phyloP scores from a whole-genome alignment of 2,888 invertebrate genomes.

The Troides helena region DNA sequence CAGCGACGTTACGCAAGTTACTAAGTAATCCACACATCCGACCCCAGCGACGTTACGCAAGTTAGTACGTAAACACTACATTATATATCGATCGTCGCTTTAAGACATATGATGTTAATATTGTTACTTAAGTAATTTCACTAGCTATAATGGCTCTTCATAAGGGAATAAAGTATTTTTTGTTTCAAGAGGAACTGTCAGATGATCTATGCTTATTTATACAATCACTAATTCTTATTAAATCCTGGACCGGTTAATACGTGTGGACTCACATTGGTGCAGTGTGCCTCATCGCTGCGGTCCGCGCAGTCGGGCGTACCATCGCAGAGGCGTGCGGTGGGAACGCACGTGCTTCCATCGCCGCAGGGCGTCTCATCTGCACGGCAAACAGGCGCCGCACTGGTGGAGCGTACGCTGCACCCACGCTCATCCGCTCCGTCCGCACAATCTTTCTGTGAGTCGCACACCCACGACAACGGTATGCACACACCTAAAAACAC shows the following conservation, averaged over 20 bases:
- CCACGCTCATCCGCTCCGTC: constrained; percentile 88
- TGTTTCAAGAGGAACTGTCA: too few relatives aligned
- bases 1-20: too few relatives aligned
- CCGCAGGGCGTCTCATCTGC: constrained; percentile 82
- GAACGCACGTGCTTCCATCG: constrained; percentile 83
- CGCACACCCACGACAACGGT: constrained; percentile 88
- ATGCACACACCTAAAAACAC: constrained; percentile 85
- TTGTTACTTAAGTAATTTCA: too few relatives aligned
- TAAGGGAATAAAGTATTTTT: too few relatives aligned
- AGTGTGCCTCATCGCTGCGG: constrained; percentile 85
- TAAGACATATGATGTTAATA: too few relatives aligned
- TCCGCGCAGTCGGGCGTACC: constrained; percentile 76
- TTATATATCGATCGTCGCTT: too few relatives aligned
- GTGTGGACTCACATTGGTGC: constrained; percentile 40
- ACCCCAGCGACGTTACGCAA: too few relatives aligned
- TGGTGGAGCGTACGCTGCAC: constrained; percentile 39
- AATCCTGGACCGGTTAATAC: not conserved
- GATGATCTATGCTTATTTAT: too few relatives aligned
- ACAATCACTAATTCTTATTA: not conserved
- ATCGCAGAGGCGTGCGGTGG: constrained; percentile 87
- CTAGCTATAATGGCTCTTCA: too few relatives aligned
- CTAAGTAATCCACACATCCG: too few relatives aligned
- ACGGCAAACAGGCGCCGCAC: constrained; percentile 55
- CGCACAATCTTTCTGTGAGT: constrained; percentile 89
- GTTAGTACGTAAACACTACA: too few relatives aligned